Evolutionary conservation across 2,888 invertebrate species (phyloP).

Genomic region (Strigamia transsilvanica): DNA sequence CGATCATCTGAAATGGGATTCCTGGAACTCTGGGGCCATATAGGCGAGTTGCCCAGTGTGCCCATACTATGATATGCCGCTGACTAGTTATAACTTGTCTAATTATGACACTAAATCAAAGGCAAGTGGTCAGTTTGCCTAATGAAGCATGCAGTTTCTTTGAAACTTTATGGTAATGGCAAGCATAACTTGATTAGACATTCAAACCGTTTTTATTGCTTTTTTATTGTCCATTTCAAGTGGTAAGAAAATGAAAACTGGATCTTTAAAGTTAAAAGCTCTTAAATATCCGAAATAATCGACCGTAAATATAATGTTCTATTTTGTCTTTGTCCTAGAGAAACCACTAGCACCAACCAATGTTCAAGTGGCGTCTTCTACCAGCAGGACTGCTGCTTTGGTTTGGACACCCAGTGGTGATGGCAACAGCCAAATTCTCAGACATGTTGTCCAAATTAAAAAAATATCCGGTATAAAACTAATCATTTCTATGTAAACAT

Average conservation of each 20-base stretch:
- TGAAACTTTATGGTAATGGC: too few relatives aligned
- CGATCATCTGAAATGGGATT: too few relatives aligned
- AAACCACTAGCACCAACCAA: constrained; percentile 65
- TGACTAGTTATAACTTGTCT: too few relatives aligned
- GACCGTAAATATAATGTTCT: background rate
- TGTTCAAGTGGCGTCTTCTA: constrained; percentile 63
- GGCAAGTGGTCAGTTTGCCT: too few relatives aligned
- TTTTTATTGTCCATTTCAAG: background rate
- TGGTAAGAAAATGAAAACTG: background rate
- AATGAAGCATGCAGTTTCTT: too few relatives aligned
- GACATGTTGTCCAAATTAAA: constrained; percentile 51
- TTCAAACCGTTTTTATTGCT: background rate
- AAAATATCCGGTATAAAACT: constrained; percentile 18
- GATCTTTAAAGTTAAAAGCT: background rate
- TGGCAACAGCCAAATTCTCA: constrained; percentile 62
- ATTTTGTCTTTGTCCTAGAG: constrained; percentile 61
- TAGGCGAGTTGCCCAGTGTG: too few relatives aligned
- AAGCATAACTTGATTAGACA: background rate
- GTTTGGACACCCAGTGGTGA: constrained; percentile 65
- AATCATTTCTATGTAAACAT: too few relatives aligned
- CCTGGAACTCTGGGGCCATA: too few relatives aligned
- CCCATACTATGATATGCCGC: too few relatives aligned
- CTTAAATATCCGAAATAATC: background rate
- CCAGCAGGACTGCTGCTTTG: constrained; percentile 64
- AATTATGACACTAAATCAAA: too few relatives aligned